Conservation (phyloP, 2,113 vertebrate genomes). For the Potamarius usumacintae region DNA sequence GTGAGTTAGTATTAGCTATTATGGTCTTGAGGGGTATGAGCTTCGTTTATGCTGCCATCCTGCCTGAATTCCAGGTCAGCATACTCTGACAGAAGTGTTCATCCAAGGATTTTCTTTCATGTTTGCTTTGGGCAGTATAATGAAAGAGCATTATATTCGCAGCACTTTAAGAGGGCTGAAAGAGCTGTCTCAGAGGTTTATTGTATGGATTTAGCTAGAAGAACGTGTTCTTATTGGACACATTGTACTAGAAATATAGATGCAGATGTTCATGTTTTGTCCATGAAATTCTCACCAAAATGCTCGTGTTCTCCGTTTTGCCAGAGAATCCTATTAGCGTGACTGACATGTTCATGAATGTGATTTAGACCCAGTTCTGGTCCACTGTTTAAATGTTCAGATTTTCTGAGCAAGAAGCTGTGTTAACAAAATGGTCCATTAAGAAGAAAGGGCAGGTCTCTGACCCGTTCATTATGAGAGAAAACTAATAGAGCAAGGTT, state of each 20-base stretch:
- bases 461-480: conserved; percentile 59
- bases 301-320: conserved; percentile 17
- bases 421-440: conserved; percentile 66
- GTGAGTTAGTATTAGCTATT: neutral
- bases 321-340: conserved; percentile 38
- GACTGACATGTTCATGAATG: conserved; percentile 44
- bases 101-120: conserved; percentile 5
- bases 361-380: conserved; percentile 28
- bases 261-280: neutral
- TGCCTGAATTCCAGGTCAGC: neutral
- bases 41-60: neutral
- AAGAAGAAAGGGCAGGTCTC: conserved; percentile 59
- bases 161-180: neutral
- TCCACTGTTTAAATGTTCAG: conserved; percentile 43
- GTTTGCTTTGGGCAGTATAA: conserved; percentile 17
- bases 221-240: neutral
- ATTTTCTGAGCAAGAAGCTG: conserved; percentile 49
- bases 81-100: conserved; percentile 11
- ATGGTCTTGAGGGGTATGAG: neutral
- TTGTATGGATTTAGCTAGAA: neutral
- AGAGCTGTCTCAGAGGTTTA: neutral
- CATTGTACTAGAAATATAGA: neutral
- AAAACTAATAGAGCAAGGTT: conserved; percentile 57
- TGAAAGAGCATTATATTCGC: neutral
- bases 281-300: conserved; percentile 23